Percentiles rank a stretch among this genome's conserved stretches.
phyloP scores from a whole-genome alignment of 2,797 vertebrate species.

The Gymnodraco acuticeps region DNA sequence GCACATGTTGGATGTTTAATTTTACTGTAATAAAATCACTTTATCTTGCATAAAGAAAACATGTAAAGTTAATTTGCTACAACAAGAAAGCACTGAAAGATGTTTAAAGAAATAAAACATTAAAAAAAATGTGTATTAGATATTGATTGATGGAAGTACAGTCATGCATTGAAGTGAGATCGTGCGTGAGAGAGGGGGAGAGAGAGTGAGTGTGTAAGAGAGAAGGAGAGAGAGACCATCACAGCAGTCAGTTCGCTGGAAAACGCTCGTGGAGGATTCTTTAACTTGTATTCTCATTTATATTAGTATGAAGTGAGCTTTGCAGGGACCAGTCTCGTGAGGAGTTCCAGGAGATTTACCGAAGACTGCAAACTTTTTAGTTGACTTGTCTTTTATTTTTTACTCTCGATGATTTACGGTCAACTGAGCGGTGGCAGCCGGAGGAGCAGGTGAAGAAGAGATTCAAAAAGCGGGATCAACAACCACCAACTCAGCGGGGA shows the following conservation, averaged over 20 bases:
- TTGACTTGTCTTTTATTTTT: not conserved
- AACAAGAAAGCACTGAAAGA: too few species aligned
- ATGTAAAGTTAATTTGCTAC: too few species aligned
- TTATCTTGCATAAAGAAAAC: not conserved
- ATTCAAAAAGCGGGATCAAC: slow-evolving; percentile 9
- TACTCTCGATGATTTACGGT: slow-evolving; percentile 3
- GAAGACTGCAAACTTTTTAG: not conserved
- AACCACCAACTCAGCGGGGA: too few species aligned
- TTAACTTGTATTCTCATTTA: not conserved
- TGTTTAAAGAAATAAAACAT: too few species aligned
- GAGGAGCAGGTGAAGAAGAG: slow-evolving; percentile 37
- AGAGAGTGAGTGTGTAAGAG: not conserved
- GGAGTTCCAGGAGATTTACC: not conserved
- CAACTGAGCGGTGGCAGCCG: too few species aligned
- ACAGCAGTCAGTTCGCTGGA: not conserved
- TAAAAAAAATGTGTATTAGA: too few species aligned
- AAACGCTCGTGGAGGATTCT: not conserved
- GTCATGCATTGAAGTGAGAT: not conserved
- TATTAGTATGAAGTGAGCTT: not conserved
- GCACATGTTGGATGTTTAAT: not conserved
- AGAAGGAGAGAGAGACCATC: slow-evolving; percentile 5
- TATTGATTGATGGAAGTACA: not conserved
- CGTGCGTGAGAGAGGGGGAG: not conserved
- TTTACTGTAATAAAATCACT: not conserved
- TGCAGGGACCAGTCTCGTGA: not conserved